These are phyloP conservation scores for Petaurus breviceps DNA, from an alignment of 2,113 vertebrate genomes.

Conservation along the genomic window DNA sequence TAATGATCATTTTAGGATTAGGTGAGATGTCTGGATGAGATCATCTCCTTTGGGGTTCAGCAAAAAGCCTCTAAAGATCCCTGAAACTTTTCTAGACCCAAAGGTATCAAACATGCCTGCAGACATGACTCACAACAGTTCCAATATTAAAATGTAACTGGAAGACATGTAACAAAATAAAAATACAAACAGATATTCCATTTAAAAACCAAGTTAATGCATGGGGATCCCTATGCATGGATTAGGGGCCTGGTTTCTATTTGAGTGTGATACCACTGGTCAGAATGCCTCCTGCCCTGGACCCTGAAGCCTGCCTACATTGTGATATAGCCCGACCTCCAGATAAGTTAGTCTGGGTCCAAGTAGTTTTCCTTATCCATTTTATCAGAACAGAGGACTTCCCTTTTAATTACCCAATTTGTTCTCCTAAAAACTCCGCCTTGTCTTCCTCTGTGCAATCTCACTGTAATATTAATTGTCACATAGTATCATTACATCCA, in stretches of 20 bases:
- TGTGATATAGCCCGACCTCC: not conserved
- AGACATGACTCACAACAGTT: not conserved
- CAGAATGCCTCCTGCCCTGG: not conserved
- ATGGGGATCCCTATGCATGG: not conserved
- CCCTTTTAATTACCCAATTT: constrained; percentile 44
- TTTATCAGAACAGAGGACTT: not conserved
- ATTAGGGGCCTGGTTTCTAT: not conserved
- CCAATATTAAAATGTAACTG: not conserved
- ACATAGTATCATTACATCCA: constrained; percentile 65
- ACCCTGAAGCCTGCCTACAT: not conserved
- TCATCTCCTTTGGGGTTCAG: not conserved
- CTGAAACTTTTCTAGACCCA: not conserved
- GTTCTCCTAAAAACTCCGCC: constrained; percentile 61
- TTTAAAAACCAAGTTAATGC: not conserved
- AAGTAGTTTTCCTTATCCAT: not conserved
- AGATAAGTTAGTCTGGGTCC: not conserved
- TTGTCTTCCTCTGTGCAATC: constrained; percentile 43
- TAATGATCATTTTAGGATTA: not conserved
- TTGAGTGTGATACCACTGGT: not conserved
- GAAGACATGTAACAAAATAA: not conserved
- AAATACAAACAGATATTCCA: not conserved
- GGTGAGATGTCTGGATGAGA: not conserved
- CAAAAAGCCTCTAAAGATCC: not conserved
- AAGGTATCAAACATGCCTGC: not conserved
- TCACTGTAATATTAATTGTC: constrained; percentile 71